Conservation (phyloP, 2,113 vertebrate genomes). For the Hemiscyllium ocellatum region DNA sequence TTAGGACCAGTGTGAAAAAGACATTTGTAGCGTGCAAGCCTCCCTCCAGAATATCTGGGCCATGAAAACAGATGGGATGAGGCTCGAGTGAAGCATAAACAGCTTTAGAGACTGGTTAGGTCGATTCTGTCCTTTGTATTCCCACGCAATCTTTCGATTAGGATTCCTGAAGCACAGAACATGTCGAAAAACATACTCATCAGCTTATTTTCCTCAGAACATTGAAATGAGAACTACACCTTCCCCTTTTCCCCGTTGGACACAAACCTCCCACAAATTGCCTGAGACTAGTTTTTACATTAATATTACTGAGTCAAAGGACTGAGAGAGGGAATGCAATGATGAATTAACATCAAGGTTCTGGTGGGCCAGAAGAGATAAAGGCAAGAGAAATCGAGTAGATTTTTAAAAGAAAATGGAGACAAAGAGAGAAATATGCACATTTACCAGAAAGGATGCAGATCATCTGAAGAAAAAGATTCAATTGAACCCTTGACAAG, state of each 20-base stretch:
- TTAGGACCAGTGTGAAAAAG: too few species aligned
- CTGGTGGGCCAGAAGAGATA: neutral
- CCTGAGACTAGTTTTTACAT: neutral
- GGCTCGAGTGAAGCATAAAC: neutral
- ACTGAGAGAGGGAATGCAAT: neutral
- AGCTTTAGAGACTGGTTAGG: neutral
- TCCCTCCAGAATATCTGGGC: too few species aligned
- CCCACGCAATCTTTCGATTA: neutral
- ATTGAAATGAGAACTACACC: neutral
- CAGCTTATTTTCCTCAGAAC: neutral
- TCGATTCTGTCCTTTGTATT: neutral
- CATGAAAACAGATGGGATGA: neutral
- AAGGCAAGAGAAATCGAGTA: neutral
- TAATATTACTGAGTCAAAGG: neutral
- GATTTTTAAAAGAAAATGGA: neutral
- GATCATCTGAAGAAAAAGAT: neutral
- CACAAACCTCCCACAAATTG: neutral
- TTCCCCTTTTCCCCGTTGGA: neutral
- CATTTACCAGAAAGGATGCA: neutral
- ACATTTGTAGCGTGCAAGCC: too few species aligned
- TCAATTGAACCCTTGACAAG: neutral
- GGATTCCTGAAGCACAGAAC: neutral
- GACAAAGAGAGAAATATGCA: neutral
- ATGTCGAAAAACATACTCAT: neutral
- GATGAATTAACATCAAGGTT: neutral